Evolutionary conservation across 2,797 vertebrate species (phyloP).

Genomic region (Neosilurus hyrtlii): DNA sequence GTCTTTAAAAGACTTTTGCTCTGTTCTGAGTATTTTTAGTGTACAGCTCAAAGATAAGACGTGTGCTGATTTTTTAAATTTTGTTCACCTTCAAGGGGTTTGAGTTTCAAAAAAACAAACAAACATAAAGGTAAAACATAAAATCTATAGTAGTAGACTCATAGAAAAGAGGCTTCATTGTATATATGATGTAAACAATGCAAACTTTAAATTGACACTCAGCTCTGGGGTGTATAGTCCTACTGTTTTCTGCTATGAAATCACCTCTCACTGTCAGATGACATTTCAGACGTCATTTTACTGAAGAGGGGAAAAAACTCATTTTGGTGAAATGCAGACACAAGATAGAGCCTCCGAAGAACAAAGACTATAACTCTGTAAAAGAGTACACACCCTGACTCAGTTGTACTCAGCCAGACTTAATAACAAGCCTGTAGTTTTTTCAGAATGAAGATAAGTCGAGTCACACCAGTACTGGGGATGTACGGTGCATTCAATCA

Average conservation of each 20-base stretch:
- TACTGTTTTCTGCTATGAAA: not conserved
- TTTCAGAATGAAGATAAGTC: not conserved
- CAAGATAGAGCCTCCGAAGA: not conserved
- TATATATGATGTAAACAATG: not conserved
- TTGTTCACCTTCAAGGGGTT: not conserved
- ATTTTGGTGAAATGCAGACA: not conserved
- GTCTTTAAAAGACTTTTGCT: not conserved
- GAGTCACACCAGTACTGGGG: not conserved
- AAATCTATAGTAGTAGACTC: not conserved
- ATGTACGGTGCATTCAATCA: not conserved
- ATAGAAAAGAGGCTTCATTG: not conserved
- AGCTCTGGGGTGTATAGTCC: too few species aligned
- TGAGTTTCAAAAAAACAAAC: too few species aligned
- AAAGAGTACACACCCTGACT: not conserved
- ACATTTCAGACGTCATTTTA: not conserved
- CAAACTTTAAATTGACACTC: not conserved
- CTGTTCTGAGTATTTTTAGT: not conserved
- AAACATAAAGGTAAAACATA: not conserved
- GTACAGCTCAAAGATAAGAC: not conserved
- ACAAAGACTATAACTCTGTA: not conserved
- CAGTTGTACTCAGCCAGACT: not conserved
- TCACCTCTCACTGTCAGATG: too few species aligned
- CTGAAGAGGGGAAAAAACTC: not conserved
- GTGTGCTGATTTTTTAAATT: too few species aligned
- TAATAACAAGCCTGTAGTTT: conserved; percentile 9